Evolutionary conservation across 2,113 vertebrate species (phyloP).

Genomic region (Calonectris borealis): DNA sequence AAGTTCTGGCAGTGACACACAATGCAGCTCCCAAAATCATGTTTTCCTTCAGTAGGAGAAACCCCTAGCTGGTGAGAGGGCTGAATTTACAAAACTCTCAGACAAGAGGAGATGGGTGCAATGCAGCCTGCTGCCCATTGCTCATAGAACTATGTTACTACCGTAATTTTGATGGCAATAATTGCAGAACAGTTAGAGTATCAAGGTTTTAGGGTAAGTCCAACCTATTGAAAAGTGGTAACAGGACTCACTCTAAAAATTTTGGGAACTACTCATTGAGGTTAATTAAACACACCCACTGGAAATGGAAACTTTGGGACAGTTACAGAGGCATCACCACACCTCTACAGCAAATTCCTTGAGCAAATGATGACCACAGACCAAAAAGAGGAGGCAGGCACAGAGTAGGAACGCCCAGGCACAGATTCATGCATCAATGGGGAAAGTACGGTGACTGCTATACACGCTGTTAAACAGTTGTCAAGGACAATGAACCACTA

Average conservation of each 20-base stretch:
- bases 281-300: neutral
- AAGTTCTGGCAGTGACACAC: neutral
- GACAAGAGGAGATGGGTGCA: neutral
- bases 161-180: neutral
- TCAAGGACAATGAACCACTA: neutral
- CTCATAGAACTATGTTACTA: neutral
- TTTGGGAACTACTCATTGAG: neutral
- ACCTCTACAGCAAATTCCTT: neutral
- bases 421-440: neutral
- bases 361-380: neutral
- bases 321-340: neutral
- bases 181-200: neutral
- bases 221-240: neutral
- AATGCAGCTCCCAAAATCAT: neutral
- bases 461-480: neutral
- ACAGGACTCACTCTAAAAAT: neutral
- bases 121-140: neutral
- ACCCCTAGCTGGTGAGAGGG: neutral
- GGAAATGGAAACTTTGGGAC: neutral
- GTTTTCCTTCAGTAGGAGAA: neutral
- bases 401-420: neutral
- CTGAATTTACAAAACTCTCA: neutral
- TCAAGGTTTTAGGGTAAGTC: neutral
- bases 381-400: neutral
- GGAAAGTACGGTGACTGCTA: accelerated